These are phyloP conservation scores for Lerema accius DNA, from an alignment of 1,140 invertebrate genomes.

Conservation along the genomic window DNA sequence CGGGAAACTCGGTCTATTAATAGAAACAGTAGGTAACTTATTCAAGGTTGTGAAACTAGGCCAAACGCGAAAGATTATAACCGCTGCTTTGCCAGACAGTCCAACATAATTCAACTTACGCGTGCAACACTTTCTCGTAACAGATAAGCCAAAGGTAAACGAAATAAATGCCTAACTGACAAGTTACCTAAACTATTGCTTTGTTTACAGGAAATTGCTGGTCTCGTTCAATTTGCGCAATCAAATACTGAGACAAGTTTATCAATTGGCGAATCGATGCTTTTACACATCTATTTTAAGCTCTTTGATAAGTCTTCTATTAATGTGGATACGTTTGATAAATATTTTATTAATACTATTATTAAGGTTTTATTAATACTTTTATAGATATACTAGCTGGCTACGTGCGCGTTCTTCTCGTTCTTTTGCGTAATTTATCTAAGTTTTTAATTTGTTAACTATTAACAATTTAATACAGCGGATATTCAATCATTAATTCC, in stretches of 20 bases:
- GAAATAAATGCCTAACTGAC: background rate
- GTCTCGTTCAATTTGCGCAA: background rate
- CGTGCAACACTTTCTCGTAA: constrained; percentile 38
- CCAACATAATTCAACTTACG: constrained; percentile 37
- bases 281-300: background rate
- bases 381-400: no score
- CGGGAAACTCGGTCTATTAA: constrained; percentile 72
- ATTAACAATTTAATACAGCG: no score
- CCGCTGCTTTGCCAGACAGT: constrained; percentile 40
- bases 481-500: no score
- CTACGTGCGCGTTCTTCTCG: no score
- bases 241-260: background rate
- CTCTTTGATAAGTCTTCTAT: no score
- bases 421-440: no score
- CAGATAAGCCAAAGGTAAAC: background rate
- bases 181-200: background rate
- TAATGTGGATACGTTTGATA: no score
- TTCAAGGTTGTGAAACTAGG: constrained; percentile 77
- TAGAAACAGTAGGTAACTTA: constrained; percentile 69
- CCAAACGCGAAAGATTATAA: constrained; percentile 67
- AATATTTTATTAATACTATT: no score
- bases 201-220: background rate
- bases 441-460: no score
- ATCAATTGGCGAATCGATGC: background rate
- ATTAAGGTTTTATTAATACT: no score